phyloP scores from a whole-genome alignment of 2,888 invertebrate genomes.

The Adineta ricciae region DNA sequence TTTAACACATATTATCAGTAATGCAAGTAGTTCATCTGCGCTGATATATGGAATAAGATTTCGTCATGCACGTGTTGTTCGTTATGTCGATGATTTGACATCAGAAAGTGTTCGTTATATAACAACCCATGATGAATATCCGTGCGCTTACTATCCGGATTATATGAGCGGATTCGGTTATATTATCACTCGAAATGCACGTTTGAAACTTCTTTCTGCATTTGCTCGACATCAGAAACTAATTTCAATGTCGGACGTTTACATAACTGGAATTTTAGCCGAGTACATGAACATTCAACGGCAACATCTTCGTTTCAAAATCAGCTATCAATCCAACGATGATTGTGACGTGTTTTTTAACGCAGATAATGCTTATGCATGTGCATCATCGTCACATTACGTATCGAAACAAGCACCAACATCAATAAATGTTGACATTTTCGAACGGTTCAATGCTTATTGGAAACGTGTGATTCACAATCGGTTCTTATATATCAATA shows the following conservation, averaged over 20 bases:
- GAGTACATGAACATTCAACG: background rate
- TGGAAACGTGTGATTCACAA: background rate
- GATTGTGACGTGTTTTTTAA: background rate
- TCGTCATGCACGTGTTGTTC: background rate
- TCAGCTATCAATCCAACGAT: background rate
- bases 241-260: slow-evolving; percentile 37
- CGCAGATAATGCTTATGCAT: background rate
- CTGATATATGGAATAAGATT: background rate
- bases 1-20: background rate
- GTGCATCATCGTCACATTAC: background rate
- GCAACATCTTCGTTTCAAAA: background rate
- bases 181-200: background rate
- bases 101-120: background rate
- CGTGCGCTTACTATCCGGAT: background rate
- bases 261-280: slow-evolving; percentile 37
- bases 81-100: background rate
- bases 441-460: background rate
- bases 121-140: background rate
- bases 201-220: background rate
- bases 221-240: background rate
- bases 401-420: background rate
- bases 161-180: background rate
- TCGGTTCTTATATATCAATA: too few species aligned
- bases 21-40: background rate
- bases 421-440: background rate